A percentile compares a stretch with the other conserved stretches of the same genome.
Evolutionary conservation across 2,113 vertebrate genomes (phyloP).

Genomic region (Gracilinanus agilis): DNA sequence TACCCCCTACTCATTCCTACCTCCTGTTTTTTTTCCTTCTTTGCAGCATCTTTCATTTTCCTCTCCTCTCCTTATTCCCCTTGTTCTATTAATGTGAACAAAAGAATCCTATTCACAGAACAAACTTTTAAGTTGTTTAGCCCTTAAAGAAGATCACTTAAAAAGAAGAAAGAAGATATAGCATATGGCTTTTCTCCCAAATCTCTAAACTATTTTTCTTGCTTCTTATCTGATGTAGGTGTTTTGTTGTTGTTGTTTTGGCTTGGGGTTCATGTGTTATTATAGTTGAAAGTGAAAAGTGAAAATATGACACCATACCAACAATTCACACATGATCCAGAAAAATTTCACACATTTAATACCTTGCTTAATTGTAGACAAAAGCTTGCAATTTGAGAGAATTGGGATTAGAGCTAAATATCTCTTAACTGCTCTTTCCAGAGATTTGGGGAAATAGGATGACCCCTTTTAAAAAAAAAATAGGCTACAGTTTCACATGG

Average conservation of each 20-base stretch:
- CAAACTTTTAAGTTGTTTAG: background rate
- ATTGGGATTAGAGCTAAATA: slow-evolving; percentile 83
- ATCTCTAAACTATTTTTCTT: slow-evolving; percentile 25
- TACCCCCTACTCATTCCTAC: background rate
- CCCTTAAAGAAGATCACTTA: background rate
- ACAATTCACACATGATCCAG: slow-evolving; percentile 63
- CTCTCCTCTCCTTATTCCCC: slow-evolving; percentile 30
- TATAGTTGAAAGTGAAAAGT: slow-evolving; percentile 51
- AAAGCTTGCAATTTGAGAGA: slow-evolving; percentile 80
- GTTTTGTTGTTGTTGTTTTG: background rate
- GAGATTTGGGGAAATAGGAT: slow-evolving; percentile 85
- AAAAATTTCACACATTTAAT: slow-evolving; percentile 66
- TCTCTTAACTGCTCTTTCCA: slow-evolving; percentile 84
- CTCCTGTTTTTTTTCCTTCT: background rate
- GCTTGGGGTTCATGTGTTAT: background rate
- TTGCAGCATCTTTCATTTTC: background rate
- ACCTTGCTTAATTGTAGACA: slow-evolving; percentile 73
- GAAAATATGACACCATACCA: slow-evolving; percentile 59
- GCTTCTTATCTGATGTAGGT: slow-evolving; percentile 30
- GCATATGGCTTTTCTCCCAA: slow-evolving; percentile 3
- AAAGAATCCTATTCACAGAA: slow-evolving; percentile 51
- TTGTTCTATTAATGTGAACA: slow-evolving; percentile 52
- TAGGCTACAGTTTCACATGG: slow-evolving; percentile 91
- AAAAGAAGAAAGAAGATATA: slow-evolving; percentile 9
- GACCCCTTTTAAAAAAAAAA: slow-evolving; percentile 78